Percentiles rank a stretch among this genome's conserved stretches.
phyloP scores from a whole-genome alignment of 2,888 invertebrate species.

The Nemotelus pantherinus region DNA sequence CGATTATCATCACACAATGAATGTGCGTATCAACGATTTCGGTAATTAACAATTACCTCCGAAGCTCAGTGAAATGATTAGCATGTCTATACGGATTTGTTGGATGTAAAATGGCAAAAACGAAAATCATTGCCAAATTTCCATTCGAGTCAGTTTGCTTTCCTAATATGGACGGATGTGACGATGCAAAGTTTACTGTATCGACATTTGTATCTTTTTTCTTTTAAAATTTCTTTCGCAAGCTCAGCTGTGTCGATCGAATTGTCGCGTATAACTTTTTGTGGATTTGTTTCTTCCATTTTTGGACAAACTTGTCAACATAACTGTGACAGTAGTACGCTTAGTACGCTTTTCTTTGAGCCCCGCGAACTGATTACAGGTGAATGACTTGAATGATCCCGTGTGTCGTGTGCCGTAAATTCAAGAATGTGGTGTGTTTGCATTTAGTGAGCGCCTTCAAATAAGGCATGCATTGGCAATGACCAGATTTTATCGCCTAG shows the following conservation, averaged over 20 bases:
- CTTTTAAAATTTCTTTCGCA: not conserved
- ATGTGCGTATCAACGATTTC: no score
- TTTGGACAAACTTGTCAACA: not conserved
- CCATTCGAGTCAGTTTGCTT: not conserved
- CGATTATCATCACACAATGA: no score
- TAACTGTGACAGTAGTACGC: constrained; percentile 27
- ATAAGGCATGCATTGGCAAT: no score
- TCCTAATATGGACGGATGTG: not conserved
- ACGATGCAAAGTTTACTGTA: no score
- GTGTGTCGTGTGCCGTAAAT: not conserved
- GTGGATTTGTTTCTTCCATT: not conserved
- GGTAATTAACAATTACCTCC: no score
- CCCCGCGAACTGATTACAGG: not conserved
- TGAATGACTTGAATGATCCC: constrained; percentile 3
- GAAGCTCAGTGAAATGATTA: not conserved
- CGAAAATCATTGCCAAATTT: constrained; percentile 31
- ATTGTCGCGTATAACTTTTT: not conserved
- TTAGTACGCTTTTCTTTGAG: not conserved
- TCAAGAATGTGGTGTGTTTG: not conserved
- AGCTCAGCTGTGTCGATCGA: not conserved
- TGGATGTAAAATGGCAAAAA: not conserved
- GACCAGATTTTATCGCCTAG: no score
- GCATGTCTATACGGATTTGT: not conserved
- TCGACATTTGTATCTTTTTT: no score
- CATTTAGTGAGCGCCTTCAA: not conserved